Base-by-base conservation (phyloP, 2,888 invertebrate species). In the Chymomyza caudatula region DNA sequence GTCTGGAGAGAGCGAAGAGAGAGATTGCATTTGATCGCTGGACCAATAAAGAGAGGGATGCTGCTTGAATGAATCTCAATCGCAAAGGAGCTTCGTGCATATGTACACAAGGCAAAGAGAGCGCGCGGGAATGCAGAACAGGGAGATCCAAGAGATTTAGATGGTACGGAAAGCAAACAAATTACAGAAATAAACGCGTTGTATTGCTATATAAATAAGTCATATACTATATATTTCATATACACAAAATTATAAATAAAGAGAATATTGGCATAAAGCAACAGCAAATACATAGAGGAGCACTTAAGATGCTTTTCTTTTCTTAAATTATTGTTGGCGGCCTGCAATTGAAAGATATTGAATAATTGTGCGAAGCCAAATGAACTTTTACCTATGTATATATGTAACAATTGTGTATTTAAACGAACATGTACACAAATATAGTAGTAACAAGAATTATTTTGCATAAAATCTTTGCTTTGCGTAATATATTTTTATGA, bases 81-180 rank as follows among this genome's bases (percentile, higher is more conserved):
- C n/a, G 25, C 25, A 25, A 25, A 25, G 5, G n/a, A n/a, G n/a
- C n/a, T n/a, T n/a, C n/a, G n/a, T n/a, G 25, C 25, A 25, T 11
- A 37, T 37, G 29, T 37, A 37, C 8, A 37, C 29, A 37, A 11
- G 11, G 29, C 15, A 8, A 47, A 19, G 47, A 22, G 23, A 57
- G 29, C 3, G 29, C 11, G 11, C 3, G 29, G 3, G 11, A 37
- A 37, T 37, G 29, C 29, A 15, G 47, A 15, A 17, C 47, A 17
- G 4, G 42, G 53, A 54, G 43, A 62, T 56, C n/a, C 49, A 43
- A 6, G 56, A 72, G 63, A 62, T 64, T 67, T 59, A 11, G 29
- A 80, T 64, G 77, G 80, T 37, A 37, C 29, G 29, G 80, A 83
- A 83, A 71, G 70, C 69, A 83, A 85, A 85, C 78, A 83, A 83